phyloP scores from a whole-genome alignment of 2,797 vertebrate species.

The Eospalax fontanierii region DNA sequence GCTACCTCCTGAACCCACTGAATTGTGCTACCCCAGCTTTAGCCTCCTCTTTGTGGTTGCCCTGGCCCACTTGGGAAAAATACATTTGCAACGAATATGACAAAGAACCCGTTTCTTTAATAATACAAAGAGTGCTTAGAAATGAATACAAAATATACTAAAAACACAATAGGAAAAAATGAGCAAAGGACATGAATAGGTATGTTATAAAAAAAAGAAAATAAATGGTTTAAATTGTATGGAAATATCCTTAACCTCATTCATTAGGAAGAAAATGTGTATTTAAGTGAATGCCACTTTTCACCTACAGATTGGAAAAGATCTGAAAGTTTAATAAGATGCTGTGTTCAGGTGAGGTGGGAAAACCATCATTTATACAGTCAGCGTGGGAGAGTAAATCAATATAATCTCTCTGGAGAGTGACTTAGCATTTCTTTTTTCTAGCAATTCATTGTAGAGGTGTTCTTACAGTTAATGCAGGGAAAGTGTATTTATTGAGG shows the following conservation, averaged over 20 bases:
- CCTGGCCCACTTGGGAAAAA: background rate
- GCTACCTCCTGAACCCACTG: background rate
- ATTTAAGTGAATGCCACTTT: conserved; percentile 55
- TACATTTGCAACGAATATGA: background rate
- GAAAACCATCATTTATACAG: conserved; percentile 44
- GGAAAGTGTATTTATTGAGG: background rate
- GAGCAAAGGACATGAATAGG: conserved; percentile 3
- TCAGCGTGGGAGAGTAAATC: background rate
- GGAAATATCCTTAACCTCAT: conserved; percentile 37
- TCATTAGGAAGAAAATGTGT: background rate
- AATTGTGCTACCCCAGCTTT: background rate
- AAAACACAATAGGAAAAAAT: conserved; percentile 21
- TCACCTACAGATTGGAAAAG: conserved; percentile 21
- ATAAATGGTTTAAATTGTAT: background rate
- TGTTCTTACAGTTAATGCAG: conserved; percentile 11
- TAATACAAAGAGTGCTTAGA: conserved; percentile 22
- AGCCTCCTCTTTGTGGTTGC: background rate
- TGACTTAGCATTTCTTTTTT: conserved; percentile 19
- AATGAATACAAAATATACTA: conserved; percentile 1
- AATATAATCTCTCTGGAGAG: conserved; percentile 21
- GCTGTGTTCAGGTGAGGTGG: conserved; percentile 15
- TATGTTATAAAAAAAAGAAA: conserved; percentile 20
- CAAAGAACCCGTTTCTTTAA: background rate
- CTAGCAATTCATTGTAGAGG: background rate
- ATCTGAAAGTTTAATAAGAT: conserved; percentile 26